Evolutionary conservation across 2,113 vertebrate genomes (phyloP).

Genomic region (Emydocephalus ijimae): DNA sequence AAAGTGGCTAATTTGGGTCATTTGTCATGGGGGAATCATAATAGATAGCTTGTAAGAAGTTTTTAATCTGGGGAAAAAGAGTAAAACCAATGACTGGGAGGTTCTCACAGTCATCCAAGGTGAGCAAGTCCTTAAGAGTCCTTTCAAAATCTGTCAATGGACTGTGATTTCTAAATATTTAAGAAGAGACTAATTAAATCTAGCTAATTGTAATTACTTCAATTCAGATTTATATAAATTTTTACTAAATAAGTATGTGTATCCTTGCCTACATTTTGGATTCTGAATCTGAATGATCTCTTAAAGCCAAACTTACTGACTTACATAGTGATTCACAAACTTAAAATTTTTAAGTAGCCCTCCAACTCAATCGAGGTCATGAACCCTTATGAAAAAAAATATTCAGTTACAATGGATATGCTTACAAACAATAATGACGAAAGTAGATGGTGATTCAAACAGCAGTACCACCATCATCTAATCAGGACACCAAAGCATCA

Average conservation of each 20-base stretch:
- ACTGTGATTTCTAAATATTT: background rate
- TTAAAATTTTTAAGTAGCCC: background rate
- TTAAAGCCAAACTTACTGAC: background rate
- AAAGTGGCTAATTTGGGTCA: fast-evolving
- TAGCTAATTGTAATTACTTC: background rate
- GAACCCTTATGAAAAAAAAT: background rate
- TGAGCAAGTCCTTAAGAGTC: background rate
- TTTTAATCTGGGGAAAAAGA: background rate
- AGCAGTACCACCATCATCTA: background rate
- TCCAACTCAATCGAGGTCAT: background rate
- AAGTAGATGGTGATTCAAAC: background rate
- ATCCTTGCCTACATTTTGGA: background rate
- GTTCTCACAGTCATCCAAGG: background rate
- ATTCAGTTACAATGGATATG: background rate
- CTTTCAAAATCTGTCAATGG: background rate
- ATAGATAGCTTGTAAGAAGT: background rate
- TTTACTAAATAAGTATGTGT: background rate
- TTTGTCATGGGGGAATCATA: background rate
- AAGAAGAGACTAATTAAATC: background rate
- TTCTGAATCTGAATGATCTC: background rate
- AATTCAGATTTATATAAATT: background rate
- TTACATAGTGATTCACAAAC: background rate
- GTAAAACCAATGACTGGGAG: background rate
- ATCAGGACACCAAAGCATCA: background rate
- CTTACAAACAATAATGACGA: background rate